Evolutionary conservation across 2,113 vertebrate species (phyloP).

Genomic region (Lophotis ruficrista): DNA sequence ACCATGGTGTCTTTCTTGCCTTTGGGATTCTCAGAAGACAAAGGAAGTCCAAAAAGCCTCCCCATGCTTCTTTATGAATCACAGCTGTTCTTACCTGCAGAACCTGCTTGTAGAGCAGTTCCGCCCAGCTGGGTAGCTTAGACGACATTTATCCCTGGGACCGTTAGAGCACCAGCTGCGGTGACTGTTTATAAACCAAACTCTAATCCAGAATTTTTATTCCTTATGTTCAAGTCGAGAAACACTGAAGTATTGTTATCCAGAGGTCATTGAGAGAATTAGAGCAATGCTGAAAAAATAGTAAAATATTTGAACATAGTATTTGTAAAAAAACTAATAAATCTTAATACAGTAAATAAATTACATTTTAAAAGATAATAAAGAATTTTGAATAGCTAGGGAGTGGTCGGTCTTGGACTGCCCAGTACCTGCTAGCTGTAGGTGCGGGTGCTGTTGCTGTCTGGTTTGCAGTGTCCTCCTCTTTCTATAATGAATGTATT

Average conservation of each 20-base stretch:
- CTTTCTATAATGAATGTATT: background rate
- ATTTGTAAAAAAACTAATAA: background rate
- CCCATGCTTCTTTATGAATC: background rate
- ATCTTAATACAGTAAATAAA: background rate
- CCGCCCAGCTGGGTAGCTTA: background rate
- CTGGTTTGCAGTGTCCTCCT: background rate
- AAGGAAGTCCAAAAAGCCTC: background rate
- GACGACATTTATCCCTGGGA: background rate
- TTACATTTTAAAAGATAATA: background rate
- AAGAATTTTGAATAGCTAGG: background rate
- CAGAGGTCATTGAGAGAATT: background rate
- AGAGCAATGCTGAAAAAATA: background rate
- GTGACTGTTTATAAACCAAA: background rate
- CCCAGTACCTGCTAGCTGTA: background rate
- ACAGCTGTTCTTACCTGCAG: constrained; percentile 23
- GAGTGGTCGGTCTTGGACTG: background rate
- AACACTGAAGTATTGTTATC: background rate
- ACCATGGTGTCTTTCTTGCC: background rate
- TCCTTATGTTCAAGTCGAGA: background rate
- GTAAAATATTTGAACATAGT: background rate
- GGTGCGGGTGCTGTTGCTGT: background rate
- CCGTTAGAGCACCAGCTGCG: background rate
- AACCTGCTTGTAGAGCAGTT: background rate
- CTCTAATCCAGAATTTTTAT: background rate
- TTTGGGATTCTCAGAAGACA: background rate